Evolutionary conservation across 2,113 vertebrate genomes (phyloP).

Genomic region (Neopipo cinnamomea): DNA sequence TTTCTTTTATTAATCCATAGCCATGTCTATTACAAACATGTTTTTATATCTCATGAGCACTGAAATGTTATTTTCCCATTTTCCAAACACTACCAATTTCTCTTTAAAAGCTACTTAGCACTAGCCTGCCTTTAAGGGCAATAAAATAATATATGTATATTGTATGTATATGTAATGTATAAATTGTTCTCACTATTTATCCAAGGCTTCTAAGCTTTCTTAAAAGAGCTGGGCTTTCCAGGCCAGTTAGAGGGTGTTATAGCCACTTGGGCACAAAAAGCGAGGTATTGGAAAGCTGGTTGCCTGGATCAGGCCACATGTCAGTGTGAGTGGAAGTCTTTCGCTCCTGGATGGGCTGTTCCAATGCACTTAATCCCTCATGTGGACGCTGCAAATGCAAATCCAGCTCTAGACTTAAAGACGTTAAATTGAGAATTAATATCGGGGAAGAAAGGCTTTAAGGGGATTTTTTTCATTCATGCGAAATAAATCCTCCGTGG

Average conservation of each 20-base stretch:
- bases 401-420: constrained; percentile 28
- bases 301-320: neutral
- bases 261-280: neutral
- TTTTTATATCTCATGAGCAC: neutral
- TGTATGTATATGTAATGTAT: too few species aligned
- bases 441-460: neutral
- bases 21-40: neutral
- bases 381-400: constrained; percentile 20
- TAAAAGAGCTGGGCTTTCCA: neutral
- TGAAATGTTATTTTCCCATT: neutral
- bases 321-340: neutral
- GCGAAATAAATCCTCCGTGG: neutral
- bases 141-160: neutral
- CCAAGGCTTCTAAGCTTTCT: neutral
- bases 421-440: constrained; percentile 20
- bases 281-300: neutral
- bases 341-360: neutral
- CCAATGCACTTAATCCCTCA: neutral
- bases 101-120: neutral
- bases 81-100: neutral
- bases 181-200: neutral
- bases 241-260: neutral
- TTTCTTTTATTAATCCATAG: neutral
- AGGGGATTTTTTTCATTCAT: constrained; percentile 37
- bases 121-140: neutral